Base-by-base conservation (phyloP, 2,113 vertebrate genomes). In the Eulacestoma nigropectus region DNA sequence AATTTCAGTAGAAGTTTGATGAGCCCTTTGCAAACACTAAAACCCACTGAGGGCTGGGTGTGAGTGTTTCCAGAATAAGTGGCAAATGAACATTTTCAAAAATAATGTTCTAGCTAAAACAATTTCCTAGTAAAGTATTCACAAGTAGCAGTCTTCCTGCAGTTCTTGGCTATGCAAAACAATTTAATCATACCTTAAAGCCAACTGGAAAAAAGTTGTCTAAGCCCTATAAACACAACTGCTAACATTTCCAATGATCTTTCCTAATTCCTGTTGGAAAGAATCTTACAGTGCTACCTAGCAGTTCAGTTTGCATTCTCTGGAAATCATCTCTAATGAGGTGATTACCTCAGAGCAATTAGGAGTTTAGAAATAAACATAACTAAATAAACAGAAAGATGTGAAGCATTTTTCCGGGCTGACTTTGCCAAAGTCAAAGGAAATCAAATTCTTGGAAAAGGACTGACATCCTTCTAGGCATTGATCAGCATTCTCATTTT, bases 61-160 rank as follows among this genome's bases (percentile, higher is more conserved):
- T 93, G 92, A 95, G n/a, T 79, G 63, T 81, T 95, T 96, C 75
- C 95, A 93, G 87, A 83, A 90, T 70, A 94, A 89, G 93, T 49
- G 73, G 27, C 56, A 94, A 90, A 84, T 22, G 73, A 95, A 63
- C 68, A 74, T 84, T 94, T 93, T 93, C 25, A 94, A 95, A 96
- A 97, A 46, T 74, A 89, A 70, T 87, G 52, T 92, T 88, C 73
- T 83, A 85, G 86, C 76, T 81, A 86, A 87, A 92, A 84, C 75
- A 93, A 96, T 96, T 93, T 95, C 95, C 92, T 92, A 89, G 68
- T 90, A 72, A 95, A 96, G 75, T 60, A 76, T 70, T 86, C 68
- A 95, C 52, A 95, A 92, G 55, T 33, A 95, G 13, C 47, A 90
- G 44, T 55, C 56, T 89, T 95, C 55, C 76, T 90, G 67, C 41